Conservation (phyloP, 2,113 vertebrate species). For the Phylloscopus trochiloides region DNA sequence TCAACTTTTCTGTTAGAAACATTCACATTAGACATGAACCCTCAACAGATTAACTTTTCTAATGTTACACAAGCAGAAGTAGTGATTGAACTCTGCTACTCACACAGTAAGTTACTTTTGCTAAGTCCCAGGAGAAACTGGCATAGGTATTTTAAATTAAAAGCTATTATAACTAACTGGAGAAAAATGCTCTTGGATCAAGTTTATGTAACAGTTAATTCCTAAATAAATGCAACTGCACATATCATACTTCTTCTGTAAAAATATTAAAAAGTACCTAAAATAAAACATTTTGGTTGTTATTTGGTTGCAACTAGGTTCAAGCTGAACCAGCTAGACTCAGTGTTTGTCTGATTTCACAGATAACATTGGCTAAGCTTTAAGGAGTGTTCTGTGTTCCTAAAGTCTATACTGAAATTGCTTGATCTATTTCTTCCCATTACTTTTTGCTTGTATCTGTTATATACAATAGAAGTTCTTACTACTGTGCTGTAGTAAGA, state of each 20-base stretch:
- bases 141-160: background rate
- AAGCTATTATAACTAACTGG: background rate
- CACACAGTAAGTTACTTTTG: background rate
- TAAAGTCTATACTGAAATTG: background rate
- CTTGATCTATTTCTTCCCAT: background rate
- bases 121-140: background rate
- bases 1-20: background rate
- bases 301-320: background rate
- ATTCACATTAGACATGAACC: background rate
- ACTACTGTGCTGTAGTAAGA: background rate
- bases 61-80: background rate
- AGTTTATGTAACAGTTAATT: background rate
- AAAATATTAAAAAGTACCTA: background rate
- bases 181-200: background rate
- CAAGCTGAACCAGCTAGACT: background rate
- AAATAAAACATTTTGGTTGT: background rate
- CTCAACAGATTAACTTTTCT: background rate
- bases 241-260: background rate
- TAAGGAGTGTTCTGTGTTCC: background rate
- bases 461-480: background rate
- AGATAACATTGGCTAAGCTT: background rate
- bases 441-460: background rate
- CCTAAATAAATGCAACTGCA: background rate
- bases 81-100: background rate
- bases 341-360: background rate